Evolutionary conservation across 2,797 vertebrate genomes (phyloP).

Genomic region (Pitangus sulphuratus): DNA sequence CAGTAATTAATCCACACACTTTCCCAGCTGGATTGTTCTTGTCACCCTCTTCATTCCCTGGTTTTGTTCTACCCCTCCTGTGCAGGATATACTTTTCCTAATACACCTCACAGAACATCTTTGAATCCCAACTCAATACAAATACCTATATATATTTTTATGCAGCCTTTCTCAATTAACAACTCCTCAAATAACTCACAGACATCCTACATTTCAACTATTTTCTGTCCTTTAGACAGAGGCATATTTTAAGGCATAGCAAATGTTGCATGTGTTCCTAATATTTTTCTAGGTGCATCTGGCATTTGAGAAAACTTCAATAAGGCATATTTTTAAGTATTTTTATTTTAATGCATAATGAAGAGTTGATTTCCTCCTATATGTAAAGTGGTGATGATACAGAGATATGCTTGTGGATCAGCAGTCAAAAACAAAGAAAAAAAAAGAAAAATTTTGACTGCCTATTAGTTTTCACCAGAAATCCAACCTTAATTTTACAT

Average conservation of each 20-base stretch:
- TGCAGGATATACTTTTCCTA: not conserved
- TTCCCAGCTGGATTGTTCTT: not conserved
- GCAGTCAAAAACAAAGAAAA: not conserved
- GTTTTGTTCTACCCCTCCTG: not conserved
- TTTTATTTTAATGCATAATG: not conserved
- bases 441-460: not conserved
- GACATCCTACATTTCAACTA: not conserved
- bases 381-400: not conserved
- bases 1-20: not conserved
- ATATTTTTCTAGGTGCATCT: not conserved
- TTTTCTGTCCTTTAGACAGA: not conserved
- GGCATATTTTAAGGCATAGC: not conserved
- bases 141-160: not conserved
- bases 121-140: not conserved
- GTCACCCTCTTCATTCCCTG: too few relatives aligned
- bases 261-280: not conserved
- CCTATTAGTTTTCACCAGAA: slow-evolving; percentile 4
- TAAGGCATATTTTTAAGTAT: not conserved
- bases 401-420: not conserved
- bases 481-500: slow-evolving; percentile 38
- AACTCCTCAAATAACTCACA: not conserved
- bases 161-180: not conserved
- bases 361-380: not conserved
- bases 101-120: not conserved
- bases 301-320: not conserved